Evolutionary conservation across 2,888 invertebrate genomes (phyloP), one percentile per base, ranked within the genome.

Genomic region (Ganaspis brasiliensis): DNA sequence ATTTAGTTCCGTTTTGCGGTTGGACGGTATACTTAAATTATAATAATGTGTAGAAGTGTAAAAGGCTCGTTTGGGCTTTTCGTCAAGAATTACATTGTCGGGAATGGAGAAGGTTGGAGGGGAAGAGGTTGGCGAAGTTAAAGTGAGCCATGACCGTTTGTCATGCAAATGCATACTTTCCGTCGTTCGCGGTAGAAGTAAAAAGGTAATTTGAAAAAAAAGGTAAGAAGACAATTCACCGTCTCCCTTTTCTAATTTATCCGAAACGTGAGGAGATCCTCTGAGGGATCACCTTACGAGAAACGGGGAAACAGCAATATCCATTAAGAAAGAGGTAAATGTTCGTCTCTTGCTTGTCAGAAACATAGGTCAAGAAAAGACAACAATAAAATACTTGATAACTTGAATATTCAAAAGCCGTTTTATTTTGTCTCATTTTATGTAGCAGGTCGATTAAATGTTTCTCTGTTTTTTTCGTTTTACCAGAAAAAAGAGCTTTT

Each of bases 241-340:
- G 76, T 78, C 74, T 79, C 77, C 79, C 79, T 84, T 85, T 80
- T 86, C 85, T 85, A 85, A 85, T 85, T 85, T 86, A 86, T 86
- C 85, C 83, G 83, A 84, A 85, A 85, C 73, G 74, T 77, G 82
- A 78, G 82, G 78, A 77, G 80, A 79, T 76, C 78, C 73, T 63
- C 70, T 40, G 77, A 74, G 31, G 81, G 81, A 80, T 37, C 61
- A 37, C 37, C 19, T 37, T 63, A 31, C 19, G 61, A 37, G 49
- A 24, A 24, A 24, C 24, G 37, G 9, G 79, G 81, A 78, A 81
- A 80, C 76, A 84, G 85, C 85, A 85, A 85, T 85, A 85, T 85
- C 84, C 85, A 85, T 85, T 85, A 85, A 80, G 76, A 79, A 83
- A 78, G 80, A 77, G 73, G 79, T 16, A 24, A 73, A 83, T 79